Conservation (phyloP, 2,113 vertebrate species). For the Indicator maculatus region DNA sequence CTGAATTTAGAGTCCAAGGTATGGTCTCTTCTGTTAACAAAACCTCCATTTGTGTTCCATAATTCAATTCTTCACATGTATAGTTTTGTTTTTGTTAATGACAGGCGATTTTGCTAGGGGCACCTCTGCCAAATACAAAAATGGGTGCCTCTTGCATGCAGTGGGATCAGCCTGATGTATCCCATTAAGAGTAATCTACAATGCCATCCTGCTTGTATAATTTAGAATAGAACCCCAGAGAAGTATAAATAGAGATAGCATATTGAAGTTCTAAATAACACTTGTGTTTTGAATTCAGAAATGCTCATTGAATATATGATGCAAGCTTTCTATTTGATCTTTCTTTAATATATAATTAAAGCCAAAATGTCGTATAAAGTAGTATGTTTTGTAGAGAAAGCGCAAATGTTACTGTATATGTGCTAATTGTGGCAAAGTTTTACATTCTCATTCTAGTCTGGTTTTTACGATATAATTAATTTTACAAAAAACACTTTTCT, state of each 20-base stretch:
- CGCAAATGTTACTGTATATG: constrained; percentile 63
- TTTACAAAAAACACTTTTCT: constrained; percentile 83
- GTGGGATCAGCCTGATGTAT: constrained; percentile 24
- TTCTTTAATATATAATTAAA: constrained; percentile 12
- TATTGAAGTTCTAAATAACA: constrained; percentile 38
- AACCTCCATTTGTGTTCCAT: constrained; percentile 72
- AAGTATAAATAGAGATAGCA: constrained; percentile 36
- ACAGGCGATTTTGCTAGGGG: constrained; percentile 16
- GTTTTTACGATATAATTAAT: constrained; percentile 74
- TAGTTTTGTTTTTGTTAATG: neutral
- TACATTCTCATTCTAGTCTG: constrained; percentile 71
- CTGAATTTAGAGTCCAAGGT: constrained; percentile 18
- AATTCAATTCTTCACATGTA: neutral
- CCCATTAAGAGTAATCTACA: constrained; percentile 29
- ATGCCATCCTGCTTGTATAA: constrained; percentile 54
- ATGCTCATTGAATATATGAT: constrained; percentile 55
- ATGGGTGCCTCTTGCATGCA: constrained; percentile 27
- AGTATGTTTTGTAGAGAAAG: constrained; percentile 63
- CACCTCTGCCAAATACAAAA: constrained; percentile 58
- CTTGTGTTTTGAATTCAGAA: constrained; percentile 39
- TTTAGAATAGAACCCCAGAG: neutral
- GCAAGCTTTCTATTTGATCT: constrained; percentile 24
- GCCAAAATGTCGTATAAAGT: neutral
- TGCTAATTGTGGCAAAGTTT: constrained; percentile 63
- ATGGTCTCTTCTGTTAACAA: constrained; percentile 47